Percentiles rank a stretch among this genome's conserved stretches.
These are phyloP conservation scores for Drosophila longiperda DNA, from an alignment of 2,888 invertebrate species.

Conservation along the genomic window DNA sequence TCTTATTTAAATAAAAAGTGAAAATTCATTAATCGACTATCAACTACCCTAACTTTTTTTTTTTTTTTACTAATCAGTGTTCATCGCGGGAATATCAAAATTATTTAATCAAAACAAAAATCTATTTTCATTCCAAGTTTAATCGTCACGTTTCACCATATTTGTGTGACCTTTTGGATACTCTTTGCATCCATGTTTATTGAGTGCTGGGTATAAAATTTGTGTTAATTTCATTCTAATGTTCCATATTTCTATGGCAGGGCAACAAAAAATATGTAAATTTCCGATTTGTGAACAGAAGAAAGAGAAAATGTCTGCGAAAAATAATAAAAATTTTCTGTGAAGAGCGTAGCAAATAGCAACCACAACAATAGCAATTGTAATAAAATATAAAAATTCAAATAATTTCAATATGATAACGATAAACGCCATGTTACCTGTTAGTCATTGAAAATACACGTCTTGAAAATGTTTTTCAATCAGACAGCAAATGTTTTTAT, in stretches of 20 bases:
- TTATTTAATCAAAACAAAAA: not conserved
- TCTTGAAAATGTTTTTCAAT: constrained; percentile 47
- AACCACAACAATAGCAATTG: not conserved
- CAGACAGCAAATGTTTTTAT: constrained; percentile 68
- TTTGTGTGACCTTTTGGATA: not conserved
- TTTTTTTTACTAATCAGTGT: not conserved
- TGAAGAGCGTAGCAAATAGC: constrained; percentile 7
- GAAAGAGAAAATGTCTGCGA: not conserved
- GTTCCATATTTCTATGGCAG: constrained; percentile 50
- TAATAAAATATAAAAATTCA: not conserved
- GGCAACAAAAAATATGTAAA: constrained; percentile 11
- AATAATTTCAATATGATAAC: constrained; percentile 10
- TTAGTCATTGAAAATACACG: not conserved
- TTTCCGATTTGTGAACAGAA: not conserved
- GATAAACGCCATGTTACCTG: constrained; percentile 3
- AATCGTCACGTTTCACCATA: no score
- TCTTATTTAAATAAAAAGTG: constrained; percentile 8
- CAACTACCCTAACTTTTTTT: not conserved
- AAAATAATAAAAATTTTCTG: constrained; percentile 11
- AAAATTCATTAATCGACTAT: not conserved
- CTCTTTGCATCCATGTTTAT: constrained; percentile 10
- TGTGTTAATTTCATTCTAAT: constrained; percentile 56
- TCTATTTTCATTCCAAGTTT: not conserved
- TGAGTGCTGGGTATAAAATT: constrained; percentile 9
- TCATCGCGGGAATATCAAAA: no score